Conservation (phyloP, 2,113 vertebrate species). For the Dasyurus viverrinus region DNA sequence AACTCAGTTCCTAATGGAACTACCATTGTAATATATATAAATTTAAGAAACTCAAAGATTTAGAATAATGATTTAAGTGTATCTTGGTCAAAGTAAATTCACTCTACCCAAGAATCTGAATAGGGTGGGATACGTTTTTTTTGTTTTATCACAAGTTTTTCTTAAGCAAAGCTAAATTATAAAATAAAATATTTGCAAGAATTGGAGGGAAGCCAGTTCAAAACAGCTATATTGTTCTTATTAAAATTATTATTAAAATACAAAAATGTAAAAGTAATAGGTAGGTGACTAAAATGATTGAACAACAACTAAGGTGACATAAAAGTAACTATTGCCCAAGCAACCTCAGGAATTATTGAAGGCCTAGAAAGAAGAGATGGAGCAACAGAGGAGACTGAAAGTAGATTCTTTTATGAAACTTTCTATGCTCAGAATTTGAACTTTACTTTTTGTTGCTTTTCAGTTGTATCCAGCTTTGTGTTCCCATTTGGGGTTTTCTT, state of each 20-base stretch:
- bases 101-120: constrained; percentile 48
- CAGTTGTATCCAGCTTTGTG: not conserved
- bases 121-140: constrained; percentile 22
- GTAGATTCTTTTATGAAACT: not conserved
- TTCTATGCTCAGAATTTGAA: not conserved
- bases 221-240: not conserved
- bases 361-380: not conserved
- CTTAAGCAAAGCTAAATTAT: constrained; percentile 40
- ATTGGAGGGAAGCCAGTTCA: not conserved
- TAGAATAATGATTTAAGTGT: constrained; percentile 35
- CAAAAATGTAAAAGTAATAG: not conserved
- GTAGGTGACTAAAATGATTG: not conserved
- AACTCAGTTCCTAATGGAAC: not conserved
- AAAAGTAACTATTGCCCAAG: not conserved
- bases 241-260: not conserved
- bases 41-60: constrained; percentile 55
- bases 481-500: not conserved
- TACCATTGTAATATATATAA: constrained; percentile 20
- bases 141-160: constrained; percentile 31
- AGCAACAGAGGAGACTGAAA: not conserved
- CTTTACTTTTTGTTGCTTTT: not conserved
- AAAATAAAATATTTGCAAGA: not conserved
- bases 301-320: not conserved
- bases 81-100: constrained; percentile 49
- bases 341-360: not conserved